Evolutionary conservation across 2,113 vertebrate species (phyloP).

Genomic region (Psilopsiagon aymara): DNA sequence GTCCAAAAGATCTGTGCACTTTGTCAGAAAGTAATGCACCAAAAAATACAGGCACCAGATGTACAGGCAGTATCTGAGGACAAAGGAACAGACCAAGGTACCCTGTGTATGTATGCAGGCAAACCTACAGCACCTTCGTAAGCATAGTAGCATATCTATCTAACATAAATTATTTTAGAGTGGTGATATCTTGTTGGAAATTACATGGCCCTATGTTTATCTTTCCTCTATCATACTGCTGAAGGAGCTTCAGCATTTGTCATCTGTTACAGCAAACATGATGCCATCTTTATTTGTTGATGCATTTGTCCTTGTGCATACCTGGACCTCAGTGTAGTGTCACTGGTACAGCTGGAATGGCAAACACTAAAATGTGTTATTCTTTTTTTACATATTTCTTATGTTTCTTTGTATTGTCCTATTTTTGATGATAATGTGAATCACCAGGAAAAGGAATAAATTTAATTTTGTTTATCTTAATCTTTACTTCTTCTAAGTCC

Average conservation of each 20-base stretch:
- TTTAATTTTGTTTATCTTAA: background rate
- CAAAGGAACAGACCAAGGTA: background rate
- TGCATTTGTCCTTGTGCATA: background rate
- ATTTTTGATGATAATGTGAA: background rate
- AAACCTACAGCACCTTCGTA: background rate
- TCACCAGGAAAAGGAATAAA: background rate
- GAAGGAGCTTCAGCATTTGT: background rate
- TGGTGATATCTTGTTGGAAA: background rate
- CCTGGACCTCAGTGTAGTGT: background rate
- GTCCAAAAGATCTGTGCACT: background rate
- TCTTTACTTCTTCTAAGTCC: background rate
- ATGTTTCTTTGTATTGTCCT: background rate
- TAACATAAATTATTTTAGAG: background rate
- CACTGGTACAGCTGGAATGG: background rate
- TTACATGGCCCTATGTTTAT: background rate
- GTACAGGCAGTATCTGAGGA: background rate
- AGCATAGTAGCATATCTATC: background rate
- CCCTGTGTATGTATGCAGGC: rapidly evolving
- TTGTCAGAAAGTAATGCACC: background rate
- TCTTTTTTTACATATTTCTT: background rate
- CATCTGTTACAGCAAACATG: background rate
- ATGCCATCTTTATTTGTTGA: background rate
- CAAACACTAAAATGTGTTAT: background rate
- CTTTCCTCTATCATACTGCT: background rate
- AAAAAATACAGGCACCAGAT: background rate